Evolutionary conservation across 2,797 vertebrate genomes (phyloP).

Genomic region (Girardinus metallicus): DNA sequence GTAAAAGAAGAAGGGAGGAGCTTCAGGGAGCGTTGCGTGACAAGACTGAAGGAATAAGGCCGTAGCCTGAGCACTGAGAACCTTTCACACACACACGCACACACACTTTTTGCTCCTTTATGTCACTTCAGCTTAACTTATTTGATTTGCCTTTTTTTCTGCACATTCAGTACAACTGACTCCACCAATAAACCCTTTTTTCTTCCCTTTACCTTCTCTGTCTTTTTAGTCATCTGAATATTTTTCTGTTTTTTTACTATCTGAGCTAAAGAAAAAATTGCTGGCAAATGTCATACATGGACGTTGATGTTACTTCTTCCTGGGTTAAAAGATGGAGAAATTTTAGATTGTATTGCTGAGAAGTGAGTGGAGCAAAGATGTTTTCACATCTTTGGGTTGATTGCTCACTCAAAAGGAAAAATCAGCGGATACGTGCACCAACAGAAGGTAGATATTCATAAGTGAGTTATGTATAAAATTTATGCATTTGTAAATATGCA

Average conservation of each 20-base stretch:
- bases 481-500: too few species aligned
- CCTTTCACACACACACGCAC: conserved; percentile 3
- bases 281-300: not conserved
- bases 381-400: not conserved
- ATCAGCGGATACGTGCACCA: not conserved
- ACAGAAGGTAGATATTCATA: not conserved
- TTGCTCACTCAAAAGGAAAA: not conserved
- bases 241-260: not conserved
- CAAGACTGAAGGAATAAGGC: conserved; percentile 70
- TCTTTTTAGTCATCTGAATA: not conserved
- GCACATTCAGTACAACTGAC: conserved; percentile 13
- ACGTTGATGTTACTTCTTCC: not conserved
- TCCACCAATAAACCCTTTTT: not conserved
- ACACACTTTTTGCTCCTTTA: conserved; percentile 68
- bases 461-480: not conserved
- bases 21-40: conserved; percentile 67
- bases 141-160: conserved; percentile 35
- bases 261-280: not conserved
- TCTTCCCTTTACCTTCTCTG: conserved; percentile 8
- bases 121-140: conserved; percentile 63
- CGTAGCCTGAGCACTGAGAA: conserved; percentile 39
- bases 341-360: not conserved
- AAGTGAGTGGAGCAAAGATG: not conserved
- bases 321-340: not conserved
- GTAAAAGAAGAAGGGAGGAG: conserved; percentile 51